phyloP scores from a whole-genome alignment of 2,797 vertebrate genomes.

The Tarsius wallacei region DNA sequence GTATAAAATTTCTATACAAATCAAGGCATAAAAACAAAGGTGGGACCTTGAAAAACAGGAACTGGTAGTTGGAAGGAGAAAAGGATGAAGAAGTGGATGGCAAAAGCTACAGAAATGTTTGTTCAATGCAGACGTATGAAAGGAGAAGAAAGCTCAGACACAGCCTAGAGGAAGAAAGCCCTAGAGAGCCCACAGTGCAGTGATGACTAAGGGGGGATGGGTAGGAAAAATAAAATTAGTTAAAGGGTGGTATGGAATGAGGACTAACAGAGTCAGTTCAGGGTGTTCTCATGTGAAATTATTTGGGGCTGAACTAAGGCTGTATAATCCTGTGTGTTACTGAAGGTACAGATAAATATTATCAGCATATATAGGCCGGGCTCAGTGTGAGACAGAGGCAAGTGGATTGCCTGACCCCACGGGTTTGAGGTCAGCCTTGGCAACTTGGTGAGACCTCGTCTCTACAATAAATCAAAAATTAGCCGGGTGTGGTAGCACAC shows the following conservation, averaged over 20 bases:
- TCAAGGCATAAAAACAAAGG: background rate
- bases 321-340: background rate
- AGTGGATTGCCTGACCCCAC: too few relatives aligned
- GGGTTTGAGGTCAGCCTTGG: too few relatives aligned
- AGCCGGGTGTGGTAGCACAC: too few relatives aligned
- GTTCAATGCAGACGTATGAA: background rate
- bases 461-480: too few relatives aligned
- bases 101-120: background rate
- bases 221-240: background rate
- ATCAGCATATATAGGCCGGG: background rate
- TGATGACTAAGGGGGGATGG: background rate
- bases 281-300: background rate
- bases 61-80: conserved; percentile 32
- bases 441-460: too few relatives aligned
- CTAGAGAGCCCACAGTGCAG: background rate
- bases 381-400: too few relatives aligned
- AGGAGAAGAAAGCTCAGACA: background rate
- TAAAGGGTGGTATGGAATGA: background rate
- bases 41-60: background rate
- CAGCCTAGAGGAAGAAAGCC: background rate
- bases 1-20: conserved; percentile 7
- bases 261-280: background rate
- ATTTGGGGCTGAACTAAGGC: background rate
- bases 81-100: background rate
- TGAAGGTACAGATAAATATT: background rate